Evolutionary conservation across 2,113 vertebrate species (phyloP).

Genomic region (Phodopus roborovskii): DNA sequence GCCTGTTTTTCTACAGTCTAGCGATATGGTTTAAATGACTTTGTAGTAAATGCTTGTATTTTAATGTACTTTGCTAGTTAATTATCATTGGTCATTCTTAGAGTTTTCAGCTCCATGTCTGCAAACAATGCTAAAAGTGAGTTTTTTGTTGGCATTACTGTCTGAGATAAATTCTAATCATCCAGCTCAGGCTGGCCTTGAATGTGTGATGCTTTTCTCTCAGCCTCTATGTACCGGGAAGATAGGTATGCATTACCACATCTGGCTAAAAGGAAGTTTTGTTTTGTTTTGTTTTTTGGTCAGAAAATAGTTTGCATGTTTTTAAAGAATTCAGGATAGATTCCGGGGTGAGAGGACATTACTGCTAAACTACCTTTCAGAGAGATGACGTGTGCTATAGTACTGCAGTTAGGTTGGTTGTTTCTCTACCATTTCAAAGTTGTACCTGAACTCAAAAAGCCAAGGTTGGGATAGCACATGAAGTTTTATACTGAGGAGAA

Average conservation of each 20-base stretch:
- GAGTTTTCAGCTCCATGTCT: slow-evolving; percentile 25
- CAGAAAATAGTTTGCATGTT: slow-evolving; percentile 44
- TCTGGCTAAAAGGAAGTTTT: slow-evolving; percentile 38
- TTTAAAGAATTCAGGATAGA: slow-evolving; percentile 44
- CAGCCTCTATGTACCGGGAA: neutral
- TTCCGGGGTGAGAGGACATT: neutral
- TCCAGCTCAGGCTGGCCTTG: neutral
- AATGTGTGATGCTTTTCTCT: neutral
- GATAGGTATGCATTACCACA: neutral
- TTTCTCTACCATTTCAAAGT: neutral
- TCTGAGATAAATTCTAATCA: neutral
- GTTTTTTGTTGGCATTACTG: neutral
- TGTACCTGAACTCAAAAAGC: neutral
- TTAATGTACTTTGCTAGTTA: slow-evolving; percentile 44
- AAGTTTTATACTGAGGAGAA: neutral
- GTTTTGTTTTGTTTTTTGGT: too few relatives aligned
- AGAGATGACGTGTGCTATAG: neutral
- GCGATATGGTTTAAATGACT: neutral
- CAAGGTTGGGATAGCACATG: neutral
- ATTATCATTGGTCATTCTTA: slow-evolving; percentile 16
- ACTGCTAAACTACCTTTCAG: neutral
- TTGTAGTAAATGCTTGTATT: neutral
- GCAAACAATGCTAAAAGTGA: slow-evolving; percentile 9
- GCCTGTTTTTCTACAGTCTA: neutral
- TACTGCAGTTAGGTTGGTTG: neutral